Base-by-base conservation (phyloP, 2,888 invertebrate species). In the Deilephila porcellus region DNA sequence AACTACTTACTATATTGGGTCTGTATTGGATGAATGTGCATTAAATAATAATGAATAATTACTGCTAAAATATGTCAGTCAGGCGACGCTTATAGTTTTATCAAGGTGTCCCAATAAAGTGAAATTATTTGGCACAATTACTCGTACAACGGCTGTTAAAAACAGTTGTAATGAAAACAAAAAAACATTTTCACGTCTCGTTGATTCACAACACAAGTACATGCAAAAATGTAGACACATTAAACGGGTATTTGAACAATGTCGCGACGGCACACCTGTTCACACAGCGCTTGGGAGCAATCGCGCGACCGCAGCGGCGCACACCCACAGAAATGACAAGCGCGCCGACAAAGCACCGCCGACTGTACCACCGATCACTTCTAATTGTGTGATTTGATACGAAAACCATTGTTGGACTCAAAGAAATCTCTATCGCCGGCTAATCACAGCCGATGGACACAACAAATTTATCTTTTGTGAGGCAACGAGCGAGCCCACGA, bases 301-400 rank as follows among this genome's bases (percentile, higher is more conserved):
- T 32, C 70, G 52, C 29, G 71, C 45, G 88, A 11, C 56, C 82
- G 77, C 83, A 85, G 85, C 77, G 86, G 89, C 88, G 79, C 87
- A 70, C 52, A 81, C 80, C 84, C 62, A 73, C 71, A 72, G 82
- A 88, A 91, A 88, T 88, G 93, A 93, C 90, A 89, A 86, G 88
- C 81, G 74, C 82, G 88, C 93, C 93, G 94, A 92, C 93, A 93
- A 93, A 93, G 93, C 89, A 81, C 90, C 90, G 80, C 88, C 81
- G 82, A 80, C 85, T 85, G 87, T 85, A 90, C 89, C 87, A 82
- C 86, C 90, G 93, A 93, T 93, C 93, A 90, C 86, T 90, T 93
- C 90, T 94, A 94, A 94, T 94, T 94, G 94, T 94, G 91, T 91
- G 94, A 93, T 93, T 93, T 91, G 94, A 94, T 93, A 93, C 92